Base-by-base conservation (phyloP, 2,888 invertebrate genomes). In the Yponomeuta plumbellus region DNA sequence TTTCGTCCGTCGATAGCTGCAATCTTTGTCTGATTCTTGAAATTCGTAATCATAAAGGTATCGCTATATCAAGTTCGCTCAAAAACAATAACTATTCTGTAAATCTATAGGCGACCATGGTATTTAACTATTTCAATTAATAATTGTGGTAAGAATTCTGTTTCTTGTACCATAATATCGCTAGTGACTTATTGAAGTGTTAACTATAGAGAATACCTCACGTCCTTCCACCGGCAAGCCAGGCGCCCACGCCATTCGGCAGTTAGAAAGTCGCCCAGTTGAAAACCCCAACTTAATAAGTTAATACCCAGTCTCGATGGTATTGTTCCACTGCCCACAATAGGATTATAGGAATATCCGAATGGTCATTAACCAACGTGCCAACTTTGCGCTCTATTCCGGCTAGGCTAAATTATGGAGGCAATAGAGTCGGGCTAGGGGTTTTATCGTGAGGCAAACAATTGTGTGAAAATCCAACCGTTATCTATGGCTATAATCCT, bases 241-340 rank as follows among this genome's bases (percentile, higher is more conserved):
- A 71, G 76, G 75, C 80, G 75, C 83, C 81, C 76, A 84, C 83
- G 75, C 76, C 67, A 68, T 72, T 72, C 70, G 73, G 71, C 77
- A 58, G 44, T 80, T 85, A 84, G 76, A 75, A 75, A 74, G 72
- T 73, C 70, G 72, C 76, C 79, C 74, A 72, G 71, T 13, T 52
- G 44, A 52, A 52, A 52, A 52, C 68, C 71, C 71, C 64, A 17
- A 39, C 76, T 79, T 72, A 61, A 26, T 34, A 61, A 61, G 75
- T 80, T 79, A 52, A 39, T 67, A 23, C 63, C 52, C 20, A 39
- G 40, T 40, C 20, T 80, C 69, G 70, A 72, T 69, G 70, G 67
- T 70, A 80, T 84, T 80, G 80, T 84, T 80, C 77, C 78, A 69
- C 66, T 23, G 61, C 26, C 72, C 73, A 82, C 81, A 83, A 82